A percentile compares a stretch with the other conserved stretches of the same genome.
Conservation (phyloP, 2,888 invertebrate species). For the Pseudococcus jackbeardsleyi region DNA sequence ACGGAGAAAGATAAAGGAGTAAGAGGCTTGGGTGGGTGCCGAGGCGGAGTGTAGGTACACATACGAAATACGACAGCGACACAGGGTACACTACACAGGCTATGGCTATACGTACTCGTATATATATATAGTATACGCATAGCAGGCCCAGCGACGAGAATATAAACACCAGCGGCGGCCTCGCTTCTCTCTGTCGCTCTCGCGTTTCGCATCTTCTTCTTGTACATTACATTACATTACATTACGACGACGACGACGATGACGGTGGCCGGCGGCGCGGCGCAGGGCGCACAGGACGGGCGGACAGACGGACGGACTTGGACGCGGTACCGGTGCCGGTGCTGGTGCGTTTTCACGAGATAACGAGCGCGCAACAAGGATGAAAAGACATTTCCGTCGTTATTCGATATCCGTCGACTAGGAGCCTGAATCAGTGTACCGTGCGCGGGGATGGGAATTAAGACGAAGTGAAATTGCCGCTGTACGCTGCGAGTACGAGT, state of each 20-base stretch:
- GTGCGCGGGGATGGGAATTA: conserved; percentile 55
- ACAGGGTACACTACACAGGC: background rate
- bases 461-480: conserved; percentile 54
- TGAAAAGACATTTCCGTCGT: conserved; percentile 54
- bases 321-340: background rate
- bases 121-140: background rate
- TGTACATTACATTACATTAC: conserved; percentile 5
- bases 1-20: background rate
- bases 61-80: background rate
- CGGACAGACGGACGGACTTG: background rate
- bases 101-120: background rate
- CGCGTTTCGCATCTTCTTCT: background rate
- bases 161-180: conserved; percentile 23
- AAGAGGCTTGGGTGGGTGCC: too few relatives aligned
- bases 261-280: background rate
- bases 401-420: conserved; percentile 57
- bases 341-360: conserved; percentile 51
- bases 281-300: background rate
- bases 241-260: background rate
- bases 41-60: background rate
- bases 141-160: background rate
- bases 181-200: background rate
- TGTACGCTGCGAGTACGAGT: background rate
- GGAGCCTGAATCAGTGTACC: conserved; percentile 48
- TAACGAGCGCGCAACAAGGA: conserved; percentile 51